A percentile compares a stretch with the other conserved stretches of the same genome.
Conservation (phyloP, 2,797 vertebrate genomes). For the Antennarius maculatus region DNA sequence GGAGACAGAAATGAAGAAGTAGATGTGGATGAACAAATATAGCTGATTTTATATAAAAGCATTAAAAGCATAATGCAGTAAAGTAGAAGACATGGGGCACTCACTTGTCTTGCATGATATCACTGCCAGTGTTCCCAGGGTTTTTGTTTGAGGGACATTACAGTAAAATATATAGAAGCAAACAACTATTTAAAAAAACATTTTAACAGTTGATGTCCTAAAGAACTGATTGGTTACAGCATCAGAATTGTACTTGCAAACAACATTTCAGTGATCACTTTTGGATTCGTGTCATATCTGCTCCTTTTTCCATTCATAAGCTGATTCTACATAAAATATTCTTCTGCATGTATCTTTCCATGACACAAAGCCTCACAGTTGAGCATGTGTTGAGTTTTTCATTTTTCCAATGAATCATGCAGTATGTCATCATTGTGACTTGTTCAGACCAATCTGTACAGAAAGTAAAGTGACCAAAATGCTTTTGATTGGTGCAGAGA, state of each 20-base stretch:
- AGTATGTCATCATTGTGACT: conserved; percentile 11
- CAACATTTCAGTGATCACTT: no score
- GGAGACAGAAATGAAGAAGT: conserved; percentile 1
- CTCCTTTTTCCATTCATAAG: conserved; percentile 3
- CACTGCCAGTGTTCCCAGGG: no score
- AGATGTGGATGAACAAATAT: neutral
- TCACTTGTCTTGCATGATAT: no score
- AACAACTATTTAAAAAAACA: no score
- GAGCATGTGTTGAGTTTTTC: conserved; percentile 15
- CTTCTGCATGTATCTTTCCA: conserved; percentile 16
- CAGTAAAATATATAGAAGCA: no score
- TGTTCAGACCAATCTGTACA: conserved; percentile 25
- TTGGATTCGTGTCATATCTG: conserved; percentile 24
- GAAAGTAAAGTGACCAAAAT: neutral
- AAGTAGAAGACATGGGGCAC: no score
- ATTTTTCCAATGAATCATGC: conserved; percentile 41
- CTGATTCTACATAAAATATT: conserved; percentile 12
- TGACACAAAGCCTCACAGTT: conserved; percentile 30
- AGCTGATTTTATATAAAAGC: neutral
- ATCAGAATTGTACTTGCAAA: no score
- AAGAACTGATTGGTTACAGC: no score
- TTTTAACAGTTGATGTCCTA: no score
- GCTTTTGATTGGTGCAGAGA: neutral
- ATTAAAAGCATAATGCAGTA: neutral
- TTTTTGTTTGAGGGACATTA: no score